phyloP scores from a whole-genome alignment of 1,140 invertebrate genomes.

The Drosophila serrata region DNA sequence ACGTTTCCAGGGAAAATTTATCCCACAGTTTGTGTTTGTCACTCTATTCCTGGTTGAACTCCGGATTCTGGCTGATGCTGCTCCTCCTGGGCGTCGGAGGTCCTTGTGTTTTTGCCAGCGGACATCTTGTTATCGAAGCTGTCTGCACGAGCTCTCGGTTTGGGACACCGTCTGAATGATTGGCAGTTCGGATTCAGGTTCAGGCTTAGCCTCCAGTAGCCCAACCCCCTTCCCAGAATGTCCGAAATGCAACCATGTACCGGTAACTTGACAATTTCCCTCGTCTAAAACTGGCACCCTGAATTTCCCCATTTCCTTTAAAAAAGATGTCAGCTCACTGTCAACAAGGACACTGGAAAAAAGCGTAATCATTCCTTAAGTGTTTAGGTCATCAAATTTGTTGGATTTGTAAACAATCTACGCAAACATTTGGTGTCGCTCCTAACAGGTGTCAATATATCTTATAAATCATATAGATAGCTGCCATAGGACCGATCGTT shows the following conservation, averaged over 20 bases:
- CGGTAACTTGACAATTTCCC: conserved; percentile 43
- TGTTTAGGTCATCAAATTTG: not conserved
- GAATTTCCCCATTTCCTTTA: conserved; percentile 10
- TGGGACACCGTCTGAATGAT: conserved; percentile 50
- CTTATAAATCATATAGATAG: too few relatives aligned
- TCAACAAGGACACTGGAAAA: conserved; percentile 8
- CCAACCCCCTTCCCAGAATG: not conserved
- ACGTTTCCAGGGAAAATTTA: conserved; percentile 57
- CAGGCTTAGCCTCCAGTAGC: conserved; percentile 16
- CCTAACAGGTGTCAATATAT: too few relatives aligned
- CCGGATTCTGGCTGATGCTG: conserved; percentile 11
- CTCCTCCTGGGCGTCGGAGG: conserved; percentile 11
- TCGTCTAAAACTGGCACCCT: conserved; percentile 26
- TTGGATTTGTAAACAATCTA: not conserved
- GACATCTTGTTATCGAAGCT: conserved; percentile 75
- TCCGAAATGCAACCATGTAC: conserved; percentile 54
- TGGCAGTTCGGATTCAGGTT: conserved; percentile 75
- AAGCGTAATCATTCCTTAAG: not conserved
- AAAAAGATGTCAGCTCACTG: conserved; percentile 47
- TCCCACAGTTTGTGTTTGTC: conserved; percentile 79
- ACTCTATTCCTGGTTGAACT: conserved; percentile 51
- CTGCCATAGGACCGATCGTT: too few relatives aligned
- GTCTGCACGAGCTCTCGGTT: conserved; percentile 43
- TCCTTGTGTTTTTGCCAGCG: conserved; percentile 28
- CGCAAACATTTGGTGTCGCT: too few relatives aligned